phyloP scores from a whole-genome alignment of 2,113 vertebrate genomes.

The Pedionomus torquatus region DNA sequence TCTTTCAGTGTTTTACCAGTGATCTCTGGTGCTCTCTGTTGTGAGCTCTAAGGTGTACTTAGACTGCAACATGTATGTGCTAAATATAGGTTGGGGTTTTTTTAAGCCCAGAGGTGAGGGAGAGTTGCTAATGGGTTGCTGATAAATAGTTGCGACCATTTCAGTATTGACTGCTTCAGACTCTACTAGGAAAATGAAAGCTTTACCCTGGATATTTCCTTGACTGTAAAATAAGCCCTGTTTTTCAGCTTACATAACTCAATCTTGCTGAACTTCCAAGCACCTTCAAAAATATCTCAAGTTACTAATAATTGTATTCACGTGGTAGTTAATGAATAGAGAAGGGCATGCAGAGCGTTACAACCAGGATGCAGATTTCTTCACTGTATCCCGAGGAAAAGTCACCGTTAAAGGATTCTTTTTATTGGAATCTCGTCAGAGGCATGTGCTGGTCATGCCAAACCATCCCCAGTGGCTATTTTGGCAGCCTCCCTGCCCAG shows the following conservation, averaged over 20 bases:
- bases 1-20: background rate
- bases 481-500: background rate
- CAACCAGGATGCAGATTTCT: background rate
- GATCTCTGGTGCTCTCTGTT: background rate
- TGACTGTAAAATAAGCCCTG: background rate
- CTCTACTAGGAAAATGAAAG: background rate
- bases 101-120: background rate
- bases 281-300: background rate
- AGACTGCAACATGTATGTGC: background rate
- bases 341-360: background rate
- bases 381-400: background rate
- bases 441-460: constrained; percentile 24
- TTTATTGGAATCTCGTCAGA: background rate
- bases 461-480: background rate
- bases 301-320: background rate
- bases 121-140: background rate
- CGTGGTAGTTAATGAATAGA: background rate
- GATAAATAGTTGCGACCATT: background rate
- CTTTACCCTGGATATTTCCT: background rate
- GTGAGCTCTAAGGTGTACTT: background rate
- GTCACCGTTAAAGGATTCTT: background rate
- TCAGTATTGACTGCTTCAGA: background rate
- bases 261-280: background rate
- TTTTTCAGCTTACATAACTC: background rate
- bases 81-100: background rate